phyloP scores from a whole-genome alignment of 1,140 invertebrate genomes.

The Nasonia vitripennis region DNA sequence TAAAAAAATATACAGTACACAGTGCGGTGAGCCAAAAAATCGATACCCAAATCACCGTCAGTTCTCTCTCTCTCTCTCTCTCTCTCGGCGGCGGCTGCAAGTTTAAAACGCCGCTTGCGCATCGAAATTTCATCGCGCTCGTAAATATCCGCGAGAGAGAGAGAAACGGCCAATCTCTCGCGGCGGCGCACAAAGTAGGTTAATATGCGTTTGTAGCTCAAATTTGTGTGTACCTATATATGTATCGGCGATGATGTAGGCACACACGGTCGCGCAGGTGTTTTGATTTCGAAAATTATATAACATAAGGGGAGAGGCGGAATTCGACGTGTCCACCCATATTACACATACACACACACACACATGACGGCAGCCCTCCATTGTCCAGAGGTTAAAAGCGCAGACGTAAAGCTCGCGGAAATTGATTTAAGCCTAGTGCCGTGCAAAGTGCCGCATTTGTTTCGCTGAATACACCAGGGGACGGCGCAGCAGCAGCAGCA shows the following conservation, averaged over 20 bases:
- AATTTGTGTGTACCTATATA: background rate
- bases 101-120: background rate
- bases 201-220: background rate
- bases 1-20: background rate
- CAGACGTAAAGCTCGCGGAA: background rate
- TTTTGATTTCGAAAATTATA: background rate
- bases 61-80: no score
- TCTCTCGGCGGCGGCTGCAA: background rate
- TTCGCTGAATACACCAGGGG: background rate
- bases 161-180: background rate
- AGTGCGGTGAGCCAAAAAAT: background rate
- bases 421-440: background rate
- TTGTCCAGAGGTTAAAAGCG: background rate
- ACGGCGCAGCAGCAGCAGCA: background rate
- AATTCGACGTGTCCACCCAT: no score
- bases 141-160: background rate
- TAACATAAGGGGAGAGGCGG: no score
- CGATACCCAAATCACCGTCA: background rate
- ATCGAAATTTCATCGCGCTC: background rate
- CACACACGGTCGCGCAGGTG: background rate
- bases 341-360: no score
- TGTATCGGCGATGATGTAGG: background rate
- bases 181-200: conserved; percentile 8
- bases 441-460: background rate
- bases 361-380: background rate